Conservation (phyloP, 2,888 invertebrate genomes). For the Habroteleia sp. region DNA sequence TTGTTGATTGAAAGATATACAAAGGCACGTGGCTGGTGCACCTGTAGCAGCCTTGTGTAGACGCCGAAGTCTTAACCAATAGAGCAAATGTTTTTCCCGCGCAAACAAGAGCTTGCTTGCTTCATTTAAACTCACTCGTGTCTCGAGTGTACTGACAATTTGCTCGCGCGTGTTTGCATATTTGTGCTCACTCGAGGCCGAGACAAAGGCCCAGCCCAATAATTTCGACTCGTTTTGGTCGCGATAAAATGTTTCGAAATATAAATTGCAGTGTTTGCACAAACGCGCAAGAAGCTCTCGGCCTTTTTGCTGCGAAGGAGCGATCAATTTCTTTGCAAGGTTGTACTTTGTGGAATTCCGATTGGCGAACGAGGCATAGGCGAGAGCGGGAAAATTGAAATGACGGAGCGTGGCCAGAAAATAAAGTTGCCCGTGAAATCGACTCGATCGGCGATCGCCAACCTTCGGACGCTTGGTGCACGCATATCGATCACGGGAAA, state of each 20-base stretch:
- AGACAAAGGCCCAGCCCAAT: slow-evolving; percentile 2
- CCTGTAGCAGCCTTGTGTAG: slow-evolving; percentile 60
- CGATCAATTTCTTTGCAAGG: slow-evolving; percentile 3
- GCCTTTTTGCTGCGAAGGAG: not conserved
- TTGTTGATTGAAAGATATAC: slow-evolving; percentile 72
- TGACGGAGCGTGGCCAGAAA: slow-evolving; percentile 36
- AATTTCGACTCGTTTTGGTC: slow-evolving; percentile 1
- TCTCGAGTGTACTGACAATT: slow-evolving; percentile 53
- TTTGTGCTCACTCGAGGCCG: slow-evolving; percentile 11
- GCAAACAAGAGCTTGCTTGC: slow-evolving; percentile 68
- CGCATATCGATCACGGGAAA: slow-evolving; percentile 42
- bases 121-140: slow-evolving; percentile 59
- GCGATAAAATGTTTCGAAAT: slow-evolving; percentile 2
- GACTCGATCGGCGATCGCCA: slow-evolving; percentile 29
- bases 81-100: slow-evolving; percentile 69
- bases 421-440: slow-evolving; percentile 43
- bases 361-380: slow-evolving; percentile 27
- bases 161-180: slow-evolving; percentile 42
- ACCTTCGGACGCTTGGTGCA: slow-evolving; percentile 15
- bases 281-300: not conserved
- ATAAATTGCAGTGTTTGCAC: slow-evolving; percentile 12
- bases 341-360: slow-evolving; percentile 13
- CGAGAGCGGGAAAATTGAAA: slow-evolving; percentile 22
- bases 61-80: slow-evolving; percentile 66
- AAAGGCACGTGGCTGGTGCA: slow-evolving; percentile 70